A percentile compares a stretch with the other conserved stretches of the same genome.
phyloP scores from a whole-genome alignment of 2,113 vertebrate species.

The Trichechus manatus region DNA sequence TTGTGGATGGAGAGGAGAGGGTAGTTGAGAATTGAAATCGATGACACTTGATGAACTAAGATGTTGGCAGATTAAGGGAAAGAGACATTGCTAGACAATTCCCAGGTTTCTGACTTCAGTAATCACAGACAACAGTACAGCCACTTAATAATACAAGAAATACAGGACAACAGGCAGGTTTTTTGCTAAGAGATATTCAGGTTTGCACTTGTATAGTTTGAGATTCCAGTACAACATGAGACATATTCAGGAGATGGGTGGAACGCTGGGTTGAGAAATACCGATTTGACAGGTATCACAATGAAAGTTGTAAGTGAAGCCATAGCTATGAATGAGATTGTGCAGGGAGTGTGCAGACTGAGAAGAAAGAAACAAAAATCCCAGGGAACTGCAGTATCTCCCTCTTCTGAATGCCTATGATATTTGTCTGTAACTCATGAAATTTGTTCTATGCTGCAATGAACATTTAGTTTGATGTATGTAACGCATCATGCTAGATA shows the following conservation, averaged over 20 bases:
- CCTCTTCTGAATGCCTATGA: background rate
- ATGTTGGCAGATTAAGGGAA: background rate
- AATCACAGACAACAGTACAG: background rate
- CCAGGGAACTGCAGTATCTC: background rate
- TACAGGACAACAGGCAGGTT: background rate
- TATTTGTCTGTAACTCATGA: background rate
- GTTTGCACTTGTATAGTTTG: background rate
- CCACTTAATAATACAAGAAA: background rate
- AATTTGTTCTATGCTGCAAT: background rate
- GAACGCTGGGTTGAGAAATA: constrained; percentile 46
- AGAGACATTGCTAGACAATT: background rate
- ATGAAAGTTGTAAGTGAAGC: constrained; percentile 37
- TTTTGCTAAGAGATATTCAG: background rate
- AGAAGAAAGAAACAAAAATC: constrained; percentile 27
- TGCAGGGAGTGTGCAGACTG: background rate
- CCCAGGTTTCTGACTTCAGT: background rate
- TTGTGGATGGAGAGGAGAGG: background rate
- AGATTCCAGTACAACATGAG: background rate
- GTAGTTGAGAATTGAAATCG: background rate
- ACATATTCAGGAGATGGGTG: background rate
- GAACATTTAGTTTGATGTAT: background rate
- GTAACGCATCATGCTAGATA: background rate
- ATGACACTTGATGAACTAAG: background rate
- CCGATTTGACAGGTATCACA: background rate
- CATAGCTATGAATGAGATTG: background rate